Evolutionary conservation across 2,888 invertebrate species (phyloP).

Genomic region (Brachyptera risi): DNA sequence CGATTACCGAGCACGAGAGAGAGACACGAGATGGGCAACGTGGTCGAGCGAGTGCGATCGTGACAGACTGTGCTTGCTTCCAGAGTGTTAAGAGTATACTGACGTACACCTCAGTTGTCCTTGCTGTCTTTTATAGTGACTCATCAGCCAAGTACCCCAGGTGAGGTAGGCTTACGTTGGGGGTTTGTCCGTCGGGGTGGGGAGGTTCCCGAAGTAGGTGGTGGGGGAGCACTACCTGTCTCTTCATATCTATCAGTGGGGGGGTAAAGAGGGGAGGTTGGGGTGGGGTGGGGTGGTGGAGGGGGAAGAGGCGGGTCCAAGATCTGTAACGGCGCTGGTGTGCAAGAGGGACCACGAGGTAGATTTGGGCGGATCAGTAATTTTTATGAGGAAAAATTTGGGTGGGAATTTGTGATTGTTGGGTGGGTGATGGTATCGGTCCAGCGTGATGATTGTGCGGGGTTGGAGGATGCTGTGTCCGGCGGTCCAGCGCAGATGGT

Average conservation of each 20-base stretch:
- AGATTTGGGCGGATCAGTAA: constrained; percentile 13
- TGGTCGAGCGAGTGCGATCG: constrained; percentile 1
- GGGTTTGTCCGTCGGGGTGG: constrained; percentile 33
- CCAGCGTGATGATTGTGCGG: neutral
- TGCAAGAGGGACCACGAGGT: constrained; percentile 6
- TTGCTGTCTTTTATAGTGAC: constrained; percentile 48
- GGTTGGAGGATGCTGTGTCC: neutral
- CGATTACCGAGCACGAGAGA: constrained; percentile 14
- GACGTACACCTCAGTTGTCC: constrained; percentile 46
- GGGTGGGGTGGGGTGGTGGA: constrained; percentile 28
- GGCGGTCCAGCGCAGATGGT: neutral
- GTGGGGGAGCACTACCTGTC: constrained; percentile 38
- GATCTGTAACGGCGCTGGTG: constrained; percentile 15
- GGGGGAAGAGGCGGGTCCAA: constrained; percentile 23
- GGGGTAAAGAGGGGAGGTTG: constrained; percentile 33
- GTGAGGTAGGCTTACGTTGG: constrained; percentile 25
- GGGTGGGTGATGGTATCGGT: neutral
- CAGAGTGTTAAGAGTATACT: constrained; percentile 45
- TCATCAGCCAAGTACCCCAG: constrained; percentile 42
- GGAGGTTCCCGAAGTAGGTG: constrained; percentile 39
- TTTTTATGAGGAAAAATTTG: neutral
- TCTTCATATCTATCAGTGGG: constrained; percentile 37
- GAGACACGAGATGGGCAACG: too few relatives aligned
- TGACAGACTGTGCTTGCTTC: constrained; percentile 39
- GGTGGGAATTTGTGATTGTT: neutral